Base-by-base conservation (phyloP, 2,888 invertebrate species). In the Anagyrus pseudococci region DNA sequence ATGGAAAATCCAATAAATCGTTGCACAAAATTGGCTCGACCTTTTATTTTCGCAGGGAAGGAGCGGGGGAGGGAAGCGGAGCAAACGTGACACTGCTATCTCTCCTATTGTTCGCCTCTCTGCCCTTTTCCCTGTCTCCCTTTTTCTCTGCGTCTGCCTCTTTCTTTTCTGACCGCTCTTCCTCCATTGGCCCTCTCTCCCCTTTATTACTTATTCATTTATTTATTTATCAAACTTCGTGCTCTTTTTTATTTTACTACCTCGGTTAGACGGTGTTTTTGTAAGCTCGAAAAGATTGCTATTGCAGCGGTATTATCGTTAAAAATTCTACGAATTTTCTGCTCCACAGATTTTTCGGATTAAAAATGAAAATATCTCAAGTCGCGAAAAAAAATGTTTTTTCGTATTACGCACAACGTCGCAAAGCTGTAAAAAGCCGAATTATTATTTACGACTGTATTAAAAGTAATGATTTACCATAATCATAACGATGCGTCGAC, bases 1-100 rank as follows among this genome's bases (percentile, higher is more conserved):
- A 49, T 40, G 47, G 46, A 46, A 57, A 63, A 66, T 57, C 66
- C 66, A 66, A 66, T 66, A 66, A 63, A 66, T 66, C 66, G 54
- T 60, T 54, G 48, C 23, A 8, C 54, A 48, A 63, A 62, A 66
- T 66, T 62, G 62, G 66, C 64, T 26, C 26, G 20, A 48, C 58
- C 59, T 66, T 64, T 62, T 67, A 63, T 59, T 62, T 66, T 58
- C 44, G 50, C 15, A 37, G 60, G 56, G 23, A 25, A 48, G n/a
- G n/a, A n/a, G n/a, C n/a, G n/a, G n/a, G n/a, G n/a, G n/a, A n/a
- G n/a, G n/a, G n/a, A n/a, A n/a, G n/a, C n/a, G n/a, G n/a, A n/a
- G 19, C 19, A 25, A 48, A 47, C 50, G 33, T 29, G 53, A 46
- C 48, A 60, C 61, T 54, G 57, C 53, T 55, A 54, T 50, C 58